Evolutionary conservation across 1,140 invertebrate species (phyloP), one percentile per base, ranked within the genome.

Genomic region (Zaprionus camerounensis): DNA sequence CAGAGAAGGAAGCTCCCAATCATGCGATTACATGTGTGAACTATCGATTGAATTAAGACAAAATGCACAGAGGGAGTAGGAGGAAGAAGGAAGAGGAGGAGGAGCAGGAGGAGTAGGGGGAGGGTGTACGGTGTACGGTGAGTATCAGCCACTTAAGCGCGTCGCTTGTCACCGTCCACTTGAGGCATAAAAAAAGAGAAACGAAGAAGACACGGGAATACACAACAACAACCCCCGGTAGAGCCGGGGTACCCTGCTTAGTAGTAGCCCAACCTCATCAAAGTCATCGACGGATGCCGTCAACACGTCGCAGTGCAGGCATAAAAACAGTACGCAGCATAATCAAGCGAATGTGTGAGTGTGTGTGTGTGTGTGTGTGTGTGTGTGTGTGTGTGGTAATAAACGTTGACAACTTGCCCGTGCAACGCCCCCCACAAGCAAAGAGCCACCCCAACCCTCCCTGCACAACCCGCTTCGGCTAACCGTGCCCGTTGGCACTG

Each of bases 21-120:
- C 84, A 81, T 84, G 81, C 81, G 84, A 88, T 88, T 88, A 88
- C 84, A 88, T 88, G 84, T 88, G 84, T 88, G 84, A 88, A 88
- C 84, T 88, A 88, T 88, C 84, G 84, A 88, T 88, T 88, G 85
- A 88, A 90, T 90, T 88, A 88, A 88, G 85, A 88, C 85, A 76
- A 84, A 51, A 80, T 62, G 31, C 51, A 56, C 15, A 56, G 80
- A 61, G 57, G 38, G 49, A 20, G 28, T 38, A 22, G 28, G 11
- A 7, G 51, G 28, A 34, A 5, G 51, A 15, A 2, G 22, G 1
- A 1, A 0, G 22, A 9, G 28, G 15, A 6, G 20, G 36, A 3
- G 53, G 34, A 17, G 61, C 59, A 59, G 71, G 56, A 38, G 51
- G 49, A 44, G 64, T 64, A 68, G 56, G 31, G 55, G 53, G 36